Evolutionary conservation across 2,888 invertebrate genomes (phyloP).

Genomic region (Cyrtodaria siliqua): DNA sequence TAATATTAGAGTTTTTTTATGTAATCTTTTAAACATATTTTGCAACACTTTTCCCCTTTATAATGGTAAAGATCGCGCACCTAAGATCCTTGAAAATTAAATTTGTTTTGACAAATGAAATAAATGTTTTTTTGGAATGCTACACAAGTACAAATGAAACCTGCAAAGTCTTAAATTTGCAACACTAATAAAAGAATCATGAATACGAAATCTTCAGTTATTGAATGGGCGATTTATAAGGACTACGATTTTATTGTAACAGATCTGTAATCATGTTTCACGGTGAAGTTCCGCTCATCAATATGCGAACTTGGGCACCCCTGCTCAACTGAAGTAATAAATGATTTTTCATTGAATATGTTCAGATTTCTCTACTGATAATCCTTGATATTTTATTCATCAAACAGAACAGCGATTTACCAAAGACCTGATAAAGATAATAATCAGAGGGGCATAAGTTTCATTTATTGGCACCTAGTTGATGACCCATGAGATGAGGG

Average conservation of each 20-base stretch:
- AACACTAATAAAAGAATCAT: conserved; percentile 36
- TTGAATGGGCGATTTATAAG: conserved; percentile 32
- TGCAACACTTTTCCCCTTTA: too few relatives aligned
- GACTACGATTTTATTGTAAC: conserved; percentile 27
- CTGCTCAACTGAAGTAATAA: background rate
- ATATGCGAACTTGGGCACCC: conserved; percentile 7
- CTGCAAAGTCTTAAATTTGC: conserved; percentile 24
- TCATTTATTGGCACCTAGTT: too few relatives aligned
- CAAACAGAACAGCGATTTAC: too few relatives aligned
- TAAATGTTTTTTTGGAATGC: too few relatives aligned
- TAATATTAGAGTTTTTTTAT: too few relatives aligned
- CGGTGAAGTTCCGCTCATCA: conserved; percentile 7
- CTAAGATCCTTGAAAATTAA: too few relatives aligned
- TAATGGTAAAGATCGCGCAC: too few relatives aligned
- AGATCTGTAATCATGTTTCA: conserved; percentile 8
- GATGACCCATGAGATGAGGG: too few relatives aligned
- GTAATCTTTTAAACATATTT: too few relatives aligned
- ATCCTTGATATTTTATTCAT: background rate
- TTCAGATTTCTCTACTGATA: conserved; percentile 4
- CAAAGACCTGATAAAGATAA: too few relatives aligned
- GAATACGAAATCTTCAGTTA: conserved; percentile 22
- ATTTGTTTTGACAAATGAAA: too few relatives aligned
- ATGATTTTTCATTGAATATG: conserved; percentile 5
- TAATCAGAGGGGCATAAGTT: too few relatives aligned
- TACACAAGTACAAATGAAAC: background rate